Conservation (phyloP, 2,797 vertebrate genomes). For the Hafferia zeledoni region DNA sequence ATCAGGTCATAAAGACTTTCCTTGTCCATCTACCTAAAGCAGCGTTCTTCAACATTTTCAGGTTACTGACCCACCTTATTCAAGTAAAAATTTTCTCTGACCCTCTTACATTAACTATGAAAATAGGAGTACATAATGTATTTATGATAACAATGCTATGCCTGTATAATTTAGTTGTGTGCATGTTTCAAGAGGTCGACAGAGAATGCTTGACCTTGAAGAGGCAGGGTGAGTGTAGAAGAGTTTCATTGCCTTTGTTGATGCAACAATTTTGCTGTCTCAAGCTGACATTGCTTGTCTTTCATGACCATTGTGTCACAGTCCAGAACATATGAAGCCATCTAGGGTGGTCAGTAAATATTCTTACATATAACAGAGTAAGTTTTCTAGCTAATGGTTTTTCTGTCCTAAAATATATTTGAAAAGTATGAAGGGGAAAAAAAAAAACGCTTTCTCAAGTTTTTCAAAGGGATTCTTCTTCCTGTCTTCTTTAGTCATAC, state of each 20-base stretch:
- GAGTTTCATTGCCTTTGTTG: background rate
- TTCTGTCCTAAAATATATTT: background rate
- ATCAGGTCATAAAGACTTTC: conserved; percentile 54
- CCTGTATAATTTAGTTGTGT: conserved; percentile 66
- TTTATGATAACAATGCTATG: conserved; percentile 68
- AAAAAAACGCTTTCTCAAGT: rapidly evolving
- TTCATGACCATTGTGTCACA: background rate
- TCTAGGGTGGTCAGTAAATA: background rate
- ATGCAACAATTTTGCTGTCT: background rate
- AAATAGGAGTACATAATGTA: conserved; percentile 64
- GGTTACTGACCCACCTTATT: conserved; percentile 60
- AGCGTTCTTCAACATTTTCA: conserved; percentile 52
- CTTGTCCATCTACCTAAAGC: conserved; percentile 43
- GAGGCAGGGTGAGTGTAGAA: background rate
- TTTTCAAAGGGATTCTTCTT: background rate
- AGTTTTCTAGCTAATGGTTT: background rate
- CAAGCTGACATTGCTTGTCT: background rate
- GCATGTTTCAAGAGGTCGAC: conserved; percentile 56
- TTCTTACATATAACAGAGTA: rapidly evolving
- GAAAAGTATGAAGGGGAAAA: background rate
- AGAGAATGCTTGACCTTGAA: conserved; percentile 48
- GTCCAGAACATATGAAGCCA: background rate
- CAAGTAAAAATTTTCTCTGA: conserved; percentile 64
- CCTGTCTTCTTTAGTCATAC: background rate
- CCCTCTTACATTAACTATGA: conserved; percentile 70